phyloP scores from a whole-genome alignment of 2,797 vertebrate species.

The Hippoglossus hippoglossus region DNA sequence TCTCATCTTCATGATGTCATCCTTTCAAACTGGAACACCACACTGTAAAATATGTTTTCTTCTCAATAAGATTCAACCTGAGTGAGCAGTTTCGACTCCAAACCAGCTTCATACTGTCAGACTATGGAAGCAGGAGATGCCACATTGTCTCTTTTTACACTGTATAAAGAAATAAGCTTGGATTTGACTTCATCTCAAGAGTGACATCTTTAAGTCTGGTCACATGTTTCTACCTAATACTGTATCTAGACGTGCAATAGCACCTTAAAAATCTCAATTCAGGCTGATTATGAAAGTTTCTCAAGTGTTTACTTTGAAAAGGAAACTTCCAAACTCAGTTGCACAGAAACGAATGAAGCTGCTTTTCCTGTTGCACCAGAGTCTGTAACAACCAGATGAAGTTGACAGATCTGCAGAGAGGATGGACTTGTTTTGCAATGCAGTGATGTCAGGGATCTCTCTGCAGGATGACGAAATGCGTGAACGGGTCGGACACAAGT shows the following conservation, averaged over 20 bases:
- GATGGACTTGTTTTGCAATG: constrained; percentile 2
- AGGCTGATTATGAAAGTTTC: neutral
- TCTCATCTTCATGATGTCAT: constrained; percentile 66
- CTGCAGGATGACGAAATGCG: constrained; percentile 25
- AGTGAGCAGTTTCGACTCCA: constrained; percentile 2
- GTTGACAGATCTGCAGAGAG: neutral
- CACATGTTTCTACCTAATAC: constrained; percentile 2
- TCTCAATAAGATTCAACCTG: constrained; percentile 25
- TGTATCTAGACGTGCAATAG: constrained; percentile 2
- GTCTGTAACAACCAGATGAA: too few relatives aligned
- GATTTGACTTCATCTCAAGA: constrained; percentile 41
- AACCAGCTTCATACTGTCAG: neutral
- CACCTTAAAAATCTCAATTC: constrained; percentile 17
- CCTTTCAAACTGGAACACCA: constrained; percentile 57
- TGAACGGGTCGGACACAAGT: neutral
- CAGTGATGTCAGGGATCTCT: constrained; percentile 13
- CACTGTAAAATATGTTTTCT: constrained; percentile 46
- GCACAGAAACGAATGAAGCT: constrained; percentile 1
- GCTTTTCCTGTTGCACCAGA: neutral
- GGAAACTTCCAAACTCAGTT: neutral
- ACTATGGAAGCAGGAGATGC: neutral
- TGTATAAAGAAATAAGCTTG: constrained; percentile 49
- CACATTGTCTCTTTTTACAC: constrained; percentile 4
- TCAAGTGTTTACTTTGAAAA: too few relatives aligned
- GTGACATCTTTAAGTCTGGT: neutral